Evolutionary conservation across 2,888 invertebrate species (phyloP).

Genomic region (Hydrotaea diabolus): DNA sequence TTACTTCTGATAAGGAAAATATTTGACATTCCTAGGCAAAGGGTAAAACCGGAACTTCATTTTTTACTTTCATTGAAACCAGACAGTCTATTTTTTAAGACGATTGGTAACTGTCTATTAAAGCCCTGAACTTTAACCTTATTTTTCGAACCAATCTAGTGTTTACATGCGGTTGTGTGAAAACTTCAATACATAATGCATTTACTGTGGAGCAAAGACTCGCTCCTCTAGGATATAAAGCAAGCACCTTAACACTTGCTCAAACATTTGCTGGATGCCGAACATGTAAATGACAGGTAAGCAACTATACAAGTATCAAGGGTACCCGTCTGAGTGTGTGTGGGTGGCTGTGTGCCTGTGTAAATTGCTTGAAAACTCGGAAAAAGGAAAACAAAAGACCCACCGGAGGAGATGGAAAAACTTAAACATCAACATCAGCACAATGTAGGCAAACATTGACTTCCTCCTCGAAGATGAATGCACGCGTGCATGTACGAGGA

Average conservation of each 20-base stretch:
- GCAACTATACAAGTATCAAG: neutral
- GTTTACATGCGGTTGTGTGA: too few relatives aligned
- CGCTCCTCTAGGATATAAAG: neutral
- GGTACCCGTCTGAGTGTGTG: neutral
- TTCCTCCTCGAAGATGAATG: conserved; percentile 42
- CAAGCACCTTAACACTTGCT: neutral
- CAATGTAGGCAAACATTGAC: conserved; percentile 52
- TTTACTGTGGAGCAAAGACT: too few relatives aligned
- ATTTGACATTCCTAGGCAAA: too few relatives aligned
- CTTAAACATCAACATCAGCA: conserved; percentile 39
- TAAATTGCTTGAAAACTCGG: neutral
- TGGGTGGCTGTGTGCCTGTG: neutral
- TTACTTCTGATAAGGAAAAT: too few relatives aligned
- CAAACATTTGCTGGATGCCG: neutral
- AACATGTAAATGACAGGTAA: conserved; percentile 3
- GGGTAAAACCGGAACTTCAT: too few relatives aligned
- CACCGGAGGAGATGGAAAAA: conserved; percentile 36
- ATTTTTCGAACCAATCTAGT: too few relatives aligned
- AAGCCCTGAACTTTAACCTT: too few relatives aligned
- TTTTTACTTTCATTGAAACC: too few relatives aligned
- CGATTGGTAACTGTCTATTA: too few relatives aligned
- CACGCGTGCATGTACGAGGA: neutral
- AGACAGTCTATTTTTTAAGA: too few relatives aligned
- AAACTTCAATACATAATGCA: too few relatives aligned
- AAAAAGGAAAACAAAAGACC: conserved; percentile 18